Percentiles rank a stretch among this genome's conserved stretches.
Conservation (phyloP, 35 echinoderm and acorn worm species). For the Hemicentrotus pulcherrimus region DNA sequence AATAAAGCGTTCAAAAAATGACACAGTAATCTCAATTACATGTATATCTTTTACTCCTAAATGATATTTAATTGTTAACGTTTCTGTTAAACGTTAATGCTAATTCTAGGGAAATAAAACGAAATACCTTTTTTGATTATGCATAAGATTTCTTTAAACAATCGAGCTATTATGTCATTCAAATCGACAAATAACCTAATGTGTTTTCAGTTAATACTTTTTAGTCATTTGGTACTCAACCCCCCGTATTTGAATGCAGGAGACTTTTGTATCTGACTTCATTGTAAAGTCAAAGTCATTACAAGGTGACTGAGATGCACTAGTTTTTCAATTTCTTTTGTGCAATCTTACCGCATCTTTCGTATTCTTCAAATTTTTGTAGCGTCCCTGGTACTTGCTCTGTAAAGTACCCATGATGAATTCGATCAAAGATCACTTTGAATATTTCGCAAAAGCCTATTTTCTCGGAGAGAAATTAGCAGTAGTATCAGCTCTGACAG, state of each 20-base stretch:
- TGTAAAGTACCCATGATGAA: not conserved
- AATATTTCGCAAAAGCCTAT: not conserved
- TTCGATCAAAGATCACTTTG: not conserved
- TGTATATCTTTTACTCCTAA: too few species aligned
- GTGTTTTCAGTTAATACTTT: not conserved
- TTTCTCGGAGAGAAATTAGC: not conserved
- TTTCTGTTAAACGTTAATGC: too few species aligned
- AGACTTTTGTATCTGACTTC: too few species aligned
- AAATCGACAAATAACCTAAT: not conserved
- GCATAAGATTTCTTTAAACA: not conserved
- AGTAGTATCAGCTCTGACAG: not conserved
- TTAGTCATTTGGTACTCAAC: not conserved
- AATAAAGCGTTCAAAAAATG: not conserved
- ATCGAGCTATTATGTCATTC: not conserved
- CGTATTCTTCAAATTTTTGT: not conserved
- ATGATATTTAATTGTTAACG: too few species aligned
- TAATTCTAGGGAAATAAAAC: not conserved
- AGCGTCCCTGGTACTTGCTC: constrained; percentile 7
- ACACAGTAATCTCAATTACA: too few species aligned
- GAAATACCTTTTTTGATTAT: not conserved
- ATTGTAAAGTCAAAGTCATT: not conserved
- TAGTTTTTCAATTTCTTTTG: not conserved
- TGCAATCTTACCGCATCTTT: not conserved
- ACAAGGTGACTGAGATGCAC: not conserved
- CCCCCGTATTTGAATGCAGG: not conserved